Evolutionary conservation across 2,888 invertebrate genomes (phyloP).

Genomic region (Thera britannica): DNA sequence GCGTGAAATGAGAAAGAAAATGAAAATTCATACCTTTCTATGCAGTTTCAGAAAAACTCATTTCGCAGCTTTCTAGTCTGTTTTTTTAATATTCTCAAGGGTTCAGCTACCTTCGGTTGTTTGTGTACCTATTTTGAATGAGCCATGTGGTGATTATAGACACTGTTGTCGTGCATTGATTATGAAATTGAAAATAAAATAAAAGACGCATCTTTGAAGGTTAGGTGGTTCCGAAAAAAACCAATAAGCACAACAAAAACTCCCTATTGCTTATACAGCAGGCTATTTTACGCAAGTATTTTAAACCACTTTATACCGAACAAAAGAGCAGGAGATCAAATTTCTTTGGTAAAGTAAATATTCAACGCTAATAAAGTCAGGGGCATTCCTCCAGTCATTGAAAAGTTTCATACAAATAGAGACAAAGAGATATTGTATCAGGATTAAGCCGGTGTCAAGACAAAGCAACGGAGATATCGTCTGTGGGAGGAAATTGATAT

Average conservation of each 20-base stretch:
- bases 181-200: too few relatives aligned
- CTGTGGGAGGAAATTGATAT: neutral
- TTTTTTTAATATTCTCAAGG: neutral
- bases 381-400: neutral
- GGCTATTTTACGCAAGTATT: too few relatives aligned
- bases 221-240: too few relatives aligned
- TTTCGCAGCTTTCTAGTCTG: neutral
- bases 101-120: neutral
- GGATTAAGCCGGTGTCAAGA: constrained; percentile 7
- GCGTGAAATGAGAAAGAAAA: constrained; percentile 9
- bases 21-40: constrained; percentile 7
- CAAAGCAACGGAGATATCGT: constrained; percentile 5
- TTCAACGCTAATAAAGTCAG: neutral
- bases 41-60: neutral
- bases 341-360: neutral
- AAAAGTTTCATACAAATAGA: neutral
- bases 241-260: too few relatives aligned
- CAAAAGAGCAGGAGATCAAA: neutral
- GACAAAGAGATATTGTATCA: constrained; percentile 14
- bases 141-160: too few relatives aligned
- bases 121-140: too few relatives aligned
- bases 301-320: neutral
- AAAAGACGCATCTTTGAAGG: too few relatives aligned
- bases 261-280: neutral
- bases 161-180: too few relatives aligned